A percentile compares a stretch with the other conserved stretches of the same genome.
These are phyloP conservation scores for Macaca nemestrina DNA, from an alignment of 2,113 vertebrate species.

Conservation along the genomic window DNA sequence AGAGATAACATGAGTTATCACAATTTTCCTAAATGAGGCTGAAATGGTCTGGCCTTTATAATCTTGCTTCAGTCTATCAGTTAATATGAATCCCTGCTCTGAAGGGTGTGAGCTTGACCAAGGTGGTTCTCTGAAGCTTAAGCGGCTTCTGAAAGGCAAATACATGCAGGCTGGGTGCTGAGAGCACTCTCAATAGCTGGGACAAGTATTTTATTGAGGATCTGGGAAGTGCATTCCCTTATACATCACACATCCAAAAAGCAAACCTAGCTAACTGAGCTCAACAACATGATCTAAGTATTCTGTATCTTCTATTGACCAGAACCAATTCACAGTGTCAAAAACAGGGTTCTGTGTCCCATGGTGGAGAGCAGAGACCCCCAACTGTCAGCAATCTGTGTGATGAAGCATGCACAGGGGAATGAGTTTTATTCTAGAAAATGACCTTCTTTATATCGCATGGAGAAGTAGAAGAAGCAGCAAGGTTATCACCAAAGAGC, in stretches of 20 bases:
- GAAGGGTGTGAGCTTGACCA: neutral
- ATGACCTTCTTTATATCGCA: neutral
- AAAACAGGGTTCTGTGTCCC: neutral
- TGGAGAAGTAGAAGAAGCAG: neutral
- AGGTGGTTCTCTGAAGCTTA: neutral
- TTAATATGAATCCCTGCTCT: neutral
- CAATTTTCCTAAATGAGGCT: neutral
- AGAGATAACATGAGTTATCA: neutral
- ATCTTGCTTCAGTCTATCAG: neutral
- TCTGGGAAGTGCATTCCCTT: neutral
- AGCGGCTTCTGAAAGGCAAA: neutral
- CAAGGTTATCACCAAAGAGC: neutral
- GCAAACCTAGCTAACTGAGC: neutral
- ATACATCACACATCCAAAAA: neutral
- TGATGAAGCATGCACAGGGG: neutral
- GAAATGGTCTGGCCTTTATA: neutral
- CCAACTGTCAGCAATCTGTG: neutral
- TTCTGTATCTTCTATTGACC: neutral
- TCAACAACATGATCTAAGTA: neutral
- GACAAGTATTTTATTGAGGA: neutral
- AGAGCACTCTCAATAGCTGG: neutral
- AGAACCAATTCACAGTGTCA: neutral
- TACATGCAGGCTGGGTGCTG: neutral
- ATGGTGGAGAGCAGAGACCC: neutral
- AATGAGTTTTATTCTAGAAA: slow-evolving; percentile 31